Evolutionary conservation across 2,113 vertebrate species (phyloP), one percentile per base, ranked within the genome.

Genomic region (Sylvia atricapilla): DNA sequence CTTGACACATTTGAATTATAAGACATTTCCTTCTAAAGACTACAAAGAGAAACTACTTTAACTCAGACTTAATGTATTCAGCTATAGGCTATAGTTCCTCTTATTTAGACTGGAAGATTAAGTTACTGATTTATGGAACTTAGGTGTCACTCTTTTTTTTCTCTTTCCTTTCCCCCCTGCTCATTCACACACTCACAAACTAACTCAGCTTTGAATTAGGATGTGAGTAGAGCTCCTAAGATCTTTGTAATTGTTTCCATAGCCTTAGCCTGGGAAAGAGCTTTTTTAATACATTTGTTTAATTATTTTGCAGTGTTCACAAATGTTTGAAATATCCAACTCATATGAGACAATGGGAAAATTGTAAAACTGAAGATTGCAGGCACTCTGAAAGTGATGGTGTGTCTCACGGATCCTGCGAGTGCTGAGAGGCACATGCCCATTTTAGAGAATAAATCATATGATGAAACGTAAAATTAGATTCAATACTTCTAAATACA

Each of bases 111-210:
- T 23, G 13, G 25, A 90, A 73, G 13, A 3, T 72, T 87, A 68
- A 22, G 3, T 70, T 59, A 53, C 9, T 66, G 30, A 49, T 85
- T 43, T 52, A 64, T 55, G 41, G 41, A 52, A 56, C 11, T 47
- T 46, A 33, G 3, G 3, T 59, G 28, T 50, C 13, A 25, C 6
- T 23, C 5, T 30, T 8, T 49, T 44, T 28, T 44, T 23, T 18
- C 2, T 4, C 3, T 27, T 13, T 44, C 5, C 12, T 69, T 12
- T 1, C 3, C 1, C 0, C 6, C 2, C 0, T 1, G 0, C 5
- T 7, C 33, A 33, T 70, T 9, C 6, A 18, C 9, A 20, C 7
- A 14, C 22, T 5, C 11, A 64, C 9, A 67, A 41, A 50, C 37
- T 37, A 37, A 37, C 10, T 37, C 14, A 37, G 11, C 17, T 90